phyloP scores from a whole-genome alignment of 2,888 invertebrate species.

The Tethea ocularis region DNA sequence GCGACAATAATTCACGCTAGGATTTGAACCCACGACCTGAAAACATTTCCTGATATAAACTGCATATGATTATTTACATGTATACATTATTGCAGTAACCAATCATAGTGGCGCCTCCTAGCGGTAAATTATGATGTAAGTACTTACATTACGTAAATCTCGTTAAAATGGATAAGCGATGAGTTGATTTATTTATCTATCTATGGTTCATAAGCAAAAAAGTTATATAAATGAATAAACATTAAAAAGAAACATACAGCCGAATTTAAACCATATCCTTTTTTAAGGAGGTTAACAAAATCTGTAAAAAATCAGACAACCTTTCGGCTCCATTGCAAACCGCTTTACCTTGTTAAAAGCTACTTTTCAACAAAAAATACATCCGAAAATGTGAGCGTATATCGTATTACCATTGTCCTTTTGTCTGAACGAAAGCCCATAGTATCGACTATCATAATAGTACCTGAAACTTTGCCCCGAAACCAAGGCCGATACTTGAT shows the following conservation, averaged over 20 bases:
- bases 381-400: neutral
- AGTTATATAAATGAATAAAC: too few relatives aligned
- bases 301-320: neutral
- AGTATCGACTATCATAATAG: constrained; percentile 5
- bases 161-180: neutral
- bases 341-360: constrained; percentile 2
- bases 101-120: neutral
- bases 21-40: constrained; percentile 1
- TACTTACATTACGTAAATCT: neutral
- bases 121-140: neutral
- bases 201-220: too few relatives aligned
- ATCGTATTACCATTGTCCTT: constrained; percentile 5
- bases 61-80: neutral
- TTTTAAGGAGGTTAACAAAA: too few relatives aligned
- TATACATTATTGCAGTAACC: neutral
- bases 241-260: too few relatives aligned
- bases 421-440: neutral
- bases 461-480: neutral
- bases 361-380: neutral
- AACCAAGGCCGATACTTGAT: neutral
- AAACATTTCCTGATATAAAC: neutral
- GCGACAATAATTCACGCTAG: neutral
- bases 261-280: too few relatives aligned
- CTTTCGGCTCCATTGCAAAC: neutral
- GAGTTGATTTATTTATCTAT: too few relatives aligned